Base-by-base conservation (phyloP, 2,888 invertebrate genomes). In the Hypolimnas misippus region DNA sequence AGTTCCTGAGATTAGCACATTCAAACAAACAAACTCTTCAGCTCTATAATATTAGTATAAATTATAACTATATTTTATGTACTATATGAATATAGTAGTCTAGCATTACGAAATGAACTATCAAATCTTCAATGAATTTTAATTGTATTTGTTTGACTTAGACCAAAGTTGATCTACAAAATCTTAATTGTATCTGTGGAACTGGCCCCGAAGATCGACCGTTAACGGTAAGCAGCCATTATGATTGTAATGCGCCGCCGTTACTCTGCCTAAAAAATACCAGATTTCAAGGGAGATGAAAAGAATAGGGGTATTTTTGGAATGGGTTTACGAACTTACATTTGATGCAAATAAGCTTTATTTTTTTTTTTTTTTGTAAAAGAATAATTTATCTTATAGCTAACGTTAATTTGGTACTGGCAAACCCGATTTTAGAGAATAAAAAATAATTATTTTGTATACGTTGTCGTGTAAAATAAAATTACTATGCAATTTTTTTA, bases 171-270 rank as follows among this genome's bases (percentile, higher is more conserved):
- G 12, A 35, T 38, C 3, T 8, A 33, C n/a, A n/a, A n/a, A 38
- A 38, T n/a, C 0, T 33, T 38, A n/a, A n/a, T n/a, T n/a, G 2
- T n/a, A n/a, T 38, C 2, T n/a, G 75, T 73, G 63, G 50, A 75
- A 70, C 70, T 73, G 67, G 71, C 64, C 79, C 69, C 62, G 69
- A 73, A 75, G 63, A 66, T 70, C 57, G 71, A 69, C 90, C 90
- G 89, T 91, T 91, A 92, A 90, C 89, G 89, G 92, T 89, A 87
- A 87, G 84, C 77, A 77, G 80, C 84, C 79, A 91, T 92, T 91
- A 81, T 92, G 86, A 90, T 91, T 91, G 80, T 89, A 91, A 91
- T 90, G 82, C 71, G 86, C 84, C 79, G 86, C 86, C 85, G 86
- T 85, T 88, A 84, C 81, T 49, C 77, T 82, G 72, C 69, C 63